Base-by-base conservation (phyloP, 1,140 invertebrate genomes). In the Brachionus plicatilis region DNA sequence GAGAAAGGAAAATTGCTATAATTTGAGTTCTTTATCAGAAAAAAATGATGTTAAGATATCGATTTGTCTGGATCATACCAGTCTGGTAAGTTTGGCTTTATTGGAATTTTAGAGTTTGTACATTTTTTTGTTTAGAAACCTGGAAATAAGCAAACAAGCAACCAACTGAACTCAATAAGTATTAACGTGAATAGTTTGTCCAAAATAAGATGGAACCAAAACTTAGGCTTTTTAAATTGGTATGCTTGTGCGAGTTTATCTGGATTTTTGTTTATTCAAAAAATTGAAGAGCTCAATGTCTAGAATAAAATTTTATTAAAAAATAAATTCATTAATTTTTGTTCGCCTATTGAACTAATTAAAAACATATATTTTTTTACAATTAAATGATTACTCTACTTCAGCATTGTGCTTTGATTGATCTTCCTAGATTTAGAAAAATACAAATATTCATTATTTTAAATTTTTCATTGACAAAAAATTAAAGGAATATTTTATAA, bases 151-250 rank as follows among this genome's bases (percentile, higher is more conserved):
- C 27, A 20, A 45, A 82, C 53, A 27, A 60, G 33, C 24, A 24
- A 17, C 11, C 27, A 60, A 29, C n/a, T 60, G 17, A 82, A 60
- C 60, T 27, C 53, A 41, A 82, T 68, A 14, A 17, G 41, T 11
- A 43, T 82, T 14, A 65, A 60, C 56, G 17, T 27, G 33, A 82
- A 60, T 24, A 65, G 53, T 66, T 60, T 60, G 29, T 37, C 53
- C 3, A 82, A 82, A 68, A 68, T 82, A 60, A 82, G 33, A 82
- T 82, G 79, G 79, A 82, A 82, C 24, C 37, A 27, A 45, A 82
- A 82, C n/a, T 17, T 68, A 33, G 33, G n/a, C 11, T 68, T 65
- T 82, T 24, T 68, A 11, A 82, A 82, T 82, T 82, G 79, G 79
- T 82, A 82, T 37, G 50, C 53, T 14, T 80, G 76, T 65, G 37